A percentile compares a stretch with the other conserved stretches of the same genome.
These are phyloP conservation scores for Setipinna tenuifilis DNA, from an alignment of 2,797 vertebrate genomes.

Conservation along the genomic window DNA sequence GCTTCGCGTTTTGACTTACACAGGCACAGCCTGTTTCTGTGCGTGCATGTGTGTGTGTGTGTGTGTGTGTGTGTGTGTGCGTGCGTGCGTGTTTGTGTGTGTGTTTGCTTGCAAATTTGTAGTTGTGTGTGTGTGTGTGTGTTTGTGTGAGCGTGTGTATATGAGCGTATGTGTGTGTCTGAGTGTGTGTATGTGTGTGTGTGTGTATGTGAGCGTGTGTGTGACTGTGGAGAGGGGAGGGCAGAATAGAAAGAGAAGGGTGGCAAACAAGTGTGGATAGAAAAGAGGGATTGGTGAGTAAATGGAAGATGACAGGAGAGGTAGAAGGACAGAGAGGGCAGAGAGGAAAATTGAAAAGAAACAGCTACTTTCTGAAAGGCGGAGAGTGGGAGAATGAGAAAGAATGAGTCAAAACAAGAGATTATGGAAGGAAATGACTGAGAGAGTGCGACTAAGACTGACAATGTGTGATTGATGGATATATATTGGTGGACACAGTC, in stretches of 20 bases:
- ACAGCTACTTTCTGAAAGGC: not conserved
- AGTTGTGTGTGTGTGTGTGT: not conserved
- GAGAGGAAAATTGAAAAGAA: constrained; percentile 11
- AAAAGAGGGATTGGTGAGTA: not conserved
- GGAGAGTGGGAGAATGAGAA: not conserved
- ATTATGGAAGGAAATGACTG: constrained; percentile 15
- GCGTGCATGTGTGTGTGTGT: not conserved
- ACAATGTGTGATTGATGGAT: not conserved
- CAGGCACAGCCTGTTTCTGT: not conserved
- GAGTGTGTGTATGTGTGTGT: no score
- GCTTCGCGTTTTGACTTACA: not conserved
- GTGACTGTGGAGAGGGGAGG: constrained; percentile 12
- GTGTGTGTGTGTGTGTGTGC: not conserved
- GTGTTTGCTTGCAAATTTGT: not conserved
- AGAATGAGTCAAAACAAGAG: not conserved
- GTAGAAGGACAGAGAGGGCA: not conserved
- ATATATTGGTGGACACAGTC: not conserved
- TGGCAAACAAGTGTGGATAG: not conserved
- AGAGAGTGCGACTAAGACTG: no score
- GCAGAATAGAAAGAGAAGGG: constrained; percentile 8
- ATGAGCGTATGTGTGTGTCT: no score
- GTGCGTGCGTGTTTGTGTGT: not conserved
- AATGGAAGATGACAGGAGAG: not conserved
- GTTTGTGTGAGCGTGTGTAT: no score
- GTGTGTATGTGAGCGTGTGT: constrained; percentile 4